Conservation (phyloP, 2,113 vertebrate species). For the Xiphorhynchus elegans region DNA sequence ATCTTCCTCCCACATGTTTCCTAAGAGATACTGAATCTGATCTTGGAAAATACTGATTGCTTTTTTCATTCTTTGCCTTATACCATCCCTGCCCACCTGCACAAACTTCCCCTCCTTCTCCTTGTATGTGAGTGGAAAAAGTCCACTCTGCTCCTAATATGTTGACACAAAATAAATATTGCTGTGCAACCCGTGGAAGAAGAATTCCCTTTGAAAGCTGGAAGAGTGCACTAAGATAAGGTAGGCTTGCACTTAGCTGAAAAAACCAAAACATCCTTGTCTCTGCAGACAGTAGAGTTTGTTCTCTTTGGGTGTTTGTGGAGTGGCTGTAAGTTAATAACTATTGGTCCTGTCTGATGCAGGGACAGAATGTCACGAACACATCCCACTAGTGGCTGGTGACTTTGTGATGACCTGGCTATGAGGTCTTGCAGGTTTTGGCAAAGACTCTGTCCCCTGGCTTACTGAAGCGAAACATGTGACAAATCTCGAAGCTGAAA, state of each 20-base stretch:
- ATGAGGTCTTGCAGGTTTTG: neutral
- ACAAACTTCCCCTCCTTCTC: neutral
- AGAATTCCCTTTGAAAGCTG: neutral
- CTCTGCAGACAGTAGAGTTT: neutral
- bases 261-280: neutral
- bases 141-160: neutral
- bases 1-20: conserved; percentile 7
- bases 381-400: neutral
- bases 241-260: neutral
- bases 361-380: neutral
- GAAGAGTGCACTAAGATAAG: neutral
- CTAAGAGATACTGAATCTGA: neutral
- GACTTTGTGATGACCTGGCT: neutral
- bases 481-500: neutral
- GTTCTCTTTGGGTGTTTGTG: neutral
- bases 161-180: neutral
- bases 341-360: neutral
- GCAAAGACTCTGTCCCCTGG: neutral
- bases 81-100: neutral
- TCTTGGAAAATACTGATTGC: neutral
- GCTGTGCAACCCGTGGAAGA: neutral
- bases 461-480: neutral
- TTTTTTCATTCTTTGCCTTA: neutral
- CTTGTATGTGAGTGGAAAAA: neutral
- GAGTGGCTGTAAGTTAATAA: neutral